These are phyloP conservation scores for Acronicta alni DNA, from an alignment of 2,888 invertebrate genomes.

Conservation along the genomic window DNA sequence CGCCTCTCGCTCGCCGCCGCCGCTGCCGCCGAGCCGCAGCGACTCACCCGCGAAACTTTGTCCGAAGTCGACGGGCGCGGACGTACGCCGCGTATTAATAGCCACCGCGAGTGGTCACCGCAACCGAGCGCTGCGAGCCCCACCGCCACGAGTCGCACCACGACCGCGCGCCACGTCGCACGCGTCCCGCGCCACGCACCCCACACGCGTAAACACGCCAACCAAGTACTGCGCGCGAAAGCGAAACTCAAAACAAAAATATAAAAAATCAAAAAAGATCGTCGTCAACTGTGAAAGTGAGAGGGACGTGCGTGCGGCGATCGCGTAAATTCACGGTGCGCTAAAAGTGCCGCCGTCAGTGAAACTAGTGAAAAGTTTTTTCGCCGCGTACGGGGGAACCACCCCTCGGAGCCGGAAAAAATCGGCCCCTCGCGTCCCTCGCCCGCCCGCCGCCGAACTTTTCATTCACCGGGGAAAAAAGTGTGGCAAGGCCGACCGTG, in stretches of 20 bases:
- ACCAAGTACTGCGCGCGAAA: conserved; percentile 54
- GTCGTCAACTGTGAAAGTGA: conserved; percentile 72
- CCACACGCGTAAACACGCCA: conserved; percentile 61
- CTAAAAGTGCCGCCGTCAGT: conserved; percentile 88
- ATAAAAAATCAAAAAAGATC: conserved; percentile 65
- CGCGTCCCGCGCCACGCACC: conserved; percentile 72
- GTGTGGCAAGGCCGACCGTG: conserved; percentile 89
- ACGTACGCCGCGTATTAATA: conserved; percentile 87
- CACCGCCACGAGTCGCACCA: conserved; percentile 71
- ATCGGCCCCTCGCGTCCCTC: conserved; percentile 85
- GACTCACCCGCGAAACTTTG: conserved; percentile 88
- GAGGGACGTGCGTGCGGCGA: conserved; percentile 78
- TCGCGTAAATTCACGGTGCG: conserved; percentile 84
- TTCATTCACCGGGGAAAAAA: conserved; percentile 91
- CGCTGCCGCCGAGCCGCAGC: conserved; percentile 81
- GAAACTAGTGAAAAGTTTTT: conserved; percentile 89
- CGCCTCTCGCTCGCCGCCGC: conserved; percentile 85
- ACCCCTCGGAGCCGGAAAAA: conserved; percentile 86
- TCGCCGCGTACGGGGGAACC: conserved; percentile 83
- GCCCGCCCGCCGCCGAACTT: conserved; percentile 89
- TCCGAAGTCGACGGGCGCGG: conserved; percentile 88
- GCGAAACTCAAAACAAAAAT: conserved; percentile 58
- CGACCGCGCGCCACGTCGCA: conserved; percentile 72
- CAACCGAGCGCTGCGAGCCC: conserved; percentile 70
- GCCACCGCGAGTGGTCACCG: conserved; percentile 84